A percentile compares a stretch with the other conserved stretches of the same genome.
phyloP scores from a whole-genome alignment of 2,888 invertebrate species.

The Cosmorhoe ocellata region DNA sequence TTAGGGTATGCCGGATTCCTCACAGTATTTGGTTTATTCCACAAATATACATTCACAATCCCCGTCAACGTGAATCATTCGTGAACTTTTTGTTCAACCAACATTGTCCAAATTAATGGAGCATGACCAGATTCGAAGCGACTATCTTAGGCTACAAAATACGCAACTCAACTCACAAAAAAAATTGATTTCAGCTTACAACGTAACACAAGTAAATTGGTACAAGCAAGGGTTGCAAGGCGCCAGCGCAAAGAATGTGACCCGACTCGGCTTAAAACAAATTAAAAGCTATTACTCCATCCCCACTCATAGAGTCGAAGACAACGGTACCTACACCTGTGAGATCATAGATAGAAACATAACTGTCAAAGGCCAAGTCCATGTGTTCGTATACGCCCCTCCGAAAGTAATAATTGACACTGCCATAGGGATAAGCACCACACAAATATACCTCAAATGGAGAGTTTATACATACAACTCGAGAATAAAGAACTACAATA shows the following conservation, averaged over 20 bases:
- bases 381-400: constrained; percentile 85
- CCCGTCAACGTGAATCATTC: too few species aligned
- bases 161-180: too few species aligned
- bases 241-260: too few species aligned
- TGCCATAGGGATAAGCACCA: constrained; percentile 88
- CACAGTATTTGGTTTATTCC: too few species aligned
- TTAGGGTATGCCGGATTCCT: too few species aligned
- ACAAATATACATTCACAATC: too few species aligned
- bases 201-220: constrained; percentile 62
- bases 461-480: constrained; percentile 90
- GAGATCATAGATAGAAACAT: constrained; percentile 56
- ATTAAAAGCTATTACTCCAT: constrained; percentile 79
- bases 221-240: constrained; percentile 52
- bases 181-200: too few species aligned
- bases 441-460: constrained; percentile 91
- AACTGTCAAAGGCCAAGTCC: constrained; percentile 67
- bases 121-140: too few species aligned
- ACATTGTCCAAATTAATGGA: too few species aligned
- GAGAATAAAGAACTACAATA: constrained; percentile 82
- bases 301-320: constrained; percentile 81
- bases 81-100: too few species aligned
- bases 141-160: too few species aligned
- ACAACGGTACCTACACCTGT: constrained; percentile 85
- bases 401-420: constrained; percentile 88
- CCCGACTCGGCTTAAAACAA: constrained; percentile 77